Evolutionary conservation across 1,140 invertebrate species (phyloP).

Genomic region (Ptiloglossa arizonensis): DNA sequence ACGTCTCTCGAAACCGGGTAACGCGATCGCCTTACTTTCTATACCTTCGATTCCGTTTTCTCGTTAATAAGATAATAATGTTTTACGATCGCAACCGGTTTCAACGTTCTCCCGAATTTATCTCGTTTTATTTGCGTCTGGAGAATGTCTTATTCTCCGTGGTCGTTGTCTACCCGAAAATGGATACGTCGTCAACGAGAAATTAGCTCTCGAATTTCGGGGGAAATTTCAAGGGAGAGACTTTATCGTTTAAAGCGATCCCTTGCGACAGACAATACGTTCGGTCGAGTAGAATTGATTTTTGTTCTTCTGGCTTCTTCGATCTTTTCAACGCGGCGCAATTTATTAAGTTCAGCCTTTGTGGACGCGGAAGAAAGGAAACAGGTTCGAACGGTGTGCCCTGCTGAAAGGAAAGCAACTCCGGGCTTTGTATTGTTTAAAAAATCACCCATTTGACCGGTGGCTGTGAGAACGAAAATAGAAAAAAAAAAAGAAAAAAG

Average conservation of each 20-base stretch:
- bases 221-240: background rate
- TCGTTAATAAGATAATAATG: too few species aligned
- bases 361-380: constrained; percentile 19
- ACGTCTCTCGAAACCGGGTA: too few species aligned
- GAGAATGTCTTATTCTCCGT: too few species aligned
- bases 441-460: background rate
- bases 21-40: too few species aligned
- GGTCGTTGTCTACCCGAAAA: too few species aligned
- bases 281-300: constrained; percentile 30
- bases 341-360: constrained; percentile 22
- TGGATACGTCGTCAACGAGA: too few species aligned
- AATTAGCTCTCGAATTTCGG: too few species aligned
- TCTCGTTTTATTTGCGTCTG: too few species aligned
- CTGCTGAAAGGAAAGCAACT: constrained; percentile 2
- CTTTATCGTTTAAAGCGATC: background rate
- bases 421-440: constrained; percentile 11
- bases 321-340: background rate
- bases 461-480: background rate
- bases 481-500: too few species aligned
- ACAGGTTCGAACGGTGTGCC: background rate
- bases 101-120: too few species aligned
- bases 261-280: constrained; percentile 16
- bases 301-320: constrained; percentile 1
- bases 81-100: too few species aligned
- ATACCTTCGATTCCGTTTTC: too few species aligned